phyloP scores from a whole-genome alignment of 2,888 invertebrate genomes.

The Theristus sp. region DNA sequence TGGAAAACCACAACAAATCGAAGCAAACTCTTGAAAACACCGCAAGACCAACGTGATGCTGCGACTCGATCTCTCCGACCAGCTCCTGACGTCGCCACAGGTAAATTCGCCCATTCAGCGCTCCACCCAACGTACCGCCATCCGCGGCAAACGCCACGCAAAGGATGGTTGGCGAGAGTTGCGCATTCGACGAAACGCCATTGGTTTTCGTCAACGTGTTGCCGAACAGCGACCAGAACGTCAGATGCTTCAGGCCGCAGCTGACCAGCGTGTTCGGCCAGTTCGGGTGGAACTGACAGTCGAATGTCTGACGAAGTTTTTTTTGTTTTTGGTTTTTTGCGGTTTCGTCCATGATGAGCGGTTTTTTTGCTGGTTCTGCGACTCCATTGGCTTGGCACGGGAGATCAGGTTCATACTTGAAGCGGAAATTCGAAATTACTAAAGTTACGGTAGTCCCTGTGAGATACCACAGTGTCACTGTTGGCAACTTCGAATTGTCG shows the following conservation, averaged over 20 bases:
- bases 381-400: neutral
- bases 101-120: neutral
- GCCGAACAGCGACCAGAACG: neutral
- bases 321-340: too few relatives aligned
- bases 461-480: too few relatives aligned
- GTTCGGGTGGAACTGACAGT: neutral
- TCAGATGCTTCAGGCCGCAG: neutral
- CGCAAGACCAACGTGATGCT: too few relatives aligned
- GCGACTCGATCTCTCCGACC: neutral
- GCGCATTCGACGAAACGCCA: too few relatives aligned
- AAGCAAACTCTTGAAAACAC: too few relatives aligned
- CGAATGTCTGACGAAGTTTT: neutral
- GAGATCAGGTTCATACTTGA: neutral
- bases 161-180: slow-evolving; percentile 32
- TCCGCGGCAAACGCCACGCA: slow-evolving; percentile 8
- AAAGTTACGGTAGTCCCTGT: too few relatives aligned
- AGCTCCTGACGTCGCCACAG: neutral
- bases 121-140: neutral
- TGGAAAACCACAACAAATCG: too few relatives aligned
- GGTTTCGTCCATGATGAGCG: too few relatives aligned
- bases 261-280: neutral
- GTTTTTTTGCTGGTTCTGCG: neutral
- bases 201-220: neutral
- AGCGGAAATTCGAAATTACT: too few relatives aligned
- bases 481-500: too few relatives aligned